These are phyloP conservation scores for Microtus pennsylvanicus DNA, from an alignment of 2,113 vertebrate species.

Conservation along the genomic window DNA sequence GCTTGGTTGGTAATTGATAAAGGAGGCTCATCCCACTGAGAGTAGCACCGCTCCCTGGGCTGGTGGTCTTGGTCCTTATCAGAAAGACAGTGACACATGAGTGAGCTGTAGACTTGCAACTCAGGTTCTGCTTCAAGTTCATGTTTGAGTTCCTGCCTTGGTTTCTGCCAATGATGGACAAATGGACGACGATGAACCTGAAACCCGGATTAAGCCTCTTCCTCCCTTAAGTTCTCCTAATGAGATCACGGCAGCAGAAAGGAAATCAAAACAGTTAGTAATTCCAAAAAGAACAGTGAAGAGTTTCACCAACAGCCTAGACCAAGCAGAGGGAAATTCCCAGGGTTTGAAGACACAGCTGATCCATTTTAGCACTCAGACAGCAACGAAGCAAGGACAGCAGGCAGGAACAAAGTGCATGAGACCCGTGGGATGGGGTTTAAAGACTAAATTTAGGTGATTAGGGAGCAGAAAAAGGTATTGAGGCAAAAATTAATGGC, in stretches of 20 bases:
- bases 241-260: too few species aligned
- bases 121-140: not conserved
- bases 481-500: not conserved
- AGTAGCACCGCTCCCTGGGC: too few species aligned
- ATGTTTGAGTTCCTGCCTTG: not conserved
- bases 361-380: not conserved
- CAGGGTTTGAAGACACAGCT: not conserved
- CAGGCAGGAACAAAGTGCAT: not conserved
- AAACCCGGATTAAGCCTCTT: not conserved
- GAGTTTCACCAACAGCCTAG: not conserved
- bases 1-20: not conserved
- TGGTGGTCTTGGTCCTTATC: not conserved
- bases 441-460: not conserved
- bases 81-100: not conserved
- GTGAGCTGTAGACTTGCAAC: not conserved
- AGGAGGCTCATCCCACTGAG: not conserved
- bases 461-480: not conserved
- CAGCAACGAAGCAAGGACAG: not conserved
- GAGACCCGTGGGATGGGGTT: not conserved
- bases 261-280: not conserved
- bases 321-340: not conserved
- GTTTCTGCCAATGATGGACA: not conserved
- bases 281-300: not conserved
- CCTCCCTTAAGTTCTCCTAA: not conserved
- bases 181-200: too few species aligned